Percentiles rank a stretch among this genome's conserved stretches.
Conservation (phyloP, 2,888 invertebrate genomes). For the Eupithecia dodoneata region DNA sequence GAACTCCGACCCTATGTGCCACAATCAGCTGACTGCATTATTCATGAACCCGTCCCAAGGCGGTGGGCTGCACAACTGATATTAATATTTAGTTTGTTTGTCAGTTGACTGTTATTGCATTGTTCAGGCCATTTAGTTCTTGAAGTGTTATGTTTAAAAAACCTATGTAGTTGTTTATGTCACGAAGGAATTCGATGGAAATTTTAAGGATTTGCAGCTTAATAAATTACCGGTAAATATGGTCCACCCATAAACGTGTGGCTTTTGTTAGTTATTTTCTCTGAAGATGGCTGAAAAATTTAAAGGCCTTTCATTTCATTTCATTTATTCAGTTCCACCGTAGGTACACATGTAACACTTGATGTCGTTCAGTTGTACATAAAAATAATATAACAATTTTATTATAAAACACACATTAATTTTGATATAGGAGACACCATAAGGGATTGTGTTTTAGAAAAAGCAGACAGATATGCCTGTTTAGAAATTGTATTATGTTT, state of each 20-base stretch:
- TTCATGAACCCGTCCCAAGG: constrained; percentile 76
- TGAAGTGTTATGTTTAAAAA: neutral
- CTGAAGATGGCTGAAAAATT: neutral
- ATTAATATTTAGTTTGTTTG: constrained; percentile 65
- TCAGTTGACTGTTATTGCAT: constrained; percentile 57
- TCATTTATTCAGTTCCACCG: too few relatives aligned
- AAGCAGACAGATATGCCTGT: too few relatives aligned
- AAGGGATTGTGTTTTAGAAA: too few relatives aligned
- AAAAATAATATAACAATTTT: too few relatives aligned
- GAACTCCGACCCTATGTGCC: constrained; percentile 67
- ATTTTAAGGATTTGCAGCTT: neutral
- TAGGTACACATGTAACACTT: too few relatives aligned
- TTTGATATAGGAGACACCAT: too few relatives aligned
- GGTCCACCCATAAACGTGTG: neutral
- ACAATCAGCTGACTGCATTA: constrained; percentile 81
- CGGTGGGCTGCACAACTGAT: constrained; percentile 65
- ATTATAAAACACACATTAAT: too few relatives aligned
- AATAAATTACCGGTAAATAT: neutral
- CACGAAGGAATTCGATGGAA: neutral
- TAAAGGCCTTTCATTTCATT: too few relatives aligned
- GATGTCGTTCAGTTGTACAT: too few relatives aligned
- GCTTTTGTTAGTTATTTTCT: neutral
- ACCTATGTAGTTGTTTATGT: neutral
- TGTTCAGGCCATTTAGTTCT: constrained; percentile 2
- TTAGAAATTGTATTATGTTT: neutral